Base-by-base conservation (phyloP, 2,888 invertebrate genomes). In the Melinopterus prodromus region DNA sequence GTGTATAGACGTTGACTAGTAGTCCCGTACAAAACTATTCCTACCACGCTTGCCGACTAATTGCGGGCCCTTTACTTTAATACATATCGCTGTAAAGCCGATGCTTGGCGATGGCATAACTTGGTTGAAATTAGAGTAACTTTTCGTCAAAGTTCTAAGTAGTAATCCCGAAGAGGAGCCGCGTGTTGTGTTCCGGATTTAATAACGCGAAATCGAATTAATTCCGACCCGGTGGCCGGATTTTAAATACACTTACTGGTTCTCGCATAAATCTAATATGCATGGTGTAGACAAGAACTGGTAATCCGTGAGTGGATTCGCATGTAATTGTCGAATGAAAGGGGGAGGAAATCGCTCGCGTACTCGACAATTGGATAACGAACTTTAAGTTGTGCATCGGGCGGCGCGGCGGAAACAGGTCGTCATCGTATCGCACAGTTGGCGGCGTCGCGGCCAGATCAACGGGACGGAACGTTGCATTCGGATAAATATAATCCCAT, bases 401-500 rank as follows among this genome's bases (percentile, higher is more conserved):
- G 53, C 53, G 53, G 7, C 7, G 26, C 26, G 26, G 26, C 26
- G 26, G 26, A 26, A 26, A 26, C 26, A 26, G 26, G 26, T 26
- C 26, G 26, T 26, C 26, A 3, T 26, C 53, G 53, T 53, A 53
- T 53, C 53, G 53, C 53, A 53, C 53, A 7, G 53, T 53, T 53
- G 3, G 7, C 53, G 53, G 53, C 53, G 7, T 53, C 53, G 7
- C 53, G 53, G 53, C 53, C 53, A 53, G 53, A 53, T 53, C 53
- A 53, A 53, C 53, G 53, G 53, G 53, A 53, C 53, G 53, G 53
- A 53, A 53, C 74, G 74, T 74, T 37, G 74, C 74, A 74, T 74
- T 37, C 74, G 74, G 74, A 36, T 74, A 74, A 74, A 74, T 74
- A 74, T 74, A 74, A 74, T 74, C 74, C 74, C 74, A 74, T 74